A percentile compares a stretch with the other conserved stretches of the same genome.
These are phyloP conservation scores for Lutraria lutraria DNA, from an alignment of 2,888 invertebrate species.

Conservation along the genomic window DNA sequence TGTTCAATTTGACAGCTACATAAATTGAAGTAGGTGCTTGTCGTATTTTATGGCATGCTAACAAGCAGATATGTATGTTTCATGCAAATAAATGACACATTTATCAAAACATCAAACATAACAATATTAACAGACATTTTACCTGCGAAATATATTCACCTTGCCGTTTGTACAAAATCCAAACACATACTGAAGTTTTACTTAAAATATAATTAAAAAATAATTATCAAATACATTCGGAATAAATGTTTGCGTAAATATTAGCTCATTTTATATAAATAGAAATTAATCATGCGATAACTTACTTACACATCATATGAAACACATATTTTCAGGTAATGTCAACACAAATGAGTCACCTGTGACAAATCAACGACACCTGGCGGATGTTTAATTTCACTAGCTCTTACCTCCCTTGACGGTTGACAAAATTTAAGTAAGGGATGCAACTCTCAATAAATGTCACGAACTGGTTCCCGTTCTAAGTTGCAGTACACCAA, in stretches of 20 bases:
- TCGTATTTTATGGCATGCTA: neutral
- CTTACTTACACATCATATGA: constrained; percentile 27
- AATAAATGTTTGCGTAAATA: neutral
- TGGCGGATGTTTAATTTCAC: constrained; percentile 27
- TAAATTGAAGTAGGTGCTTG: neutral
- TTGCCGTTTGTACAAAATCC: neutral
- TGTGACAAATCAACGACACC: constrained; percentile 53
- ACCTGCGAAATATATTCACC: neutral
- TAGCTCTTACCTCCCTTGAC: constrained; percentile 3
- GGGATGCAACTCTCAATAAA: neutral
- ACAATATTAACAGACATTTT: neutral
- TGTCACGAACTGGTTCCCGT: neutral
- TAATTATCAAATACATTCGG: neutral
- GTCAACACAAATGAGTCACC: constrained; percentile 62
- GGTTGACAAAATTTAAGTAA: neutral
- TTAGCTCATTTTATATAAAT: neutral
- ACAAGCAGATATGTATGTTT: neutral
- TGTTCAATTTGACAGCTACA: neutral
- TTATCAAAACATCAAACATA: neutral
- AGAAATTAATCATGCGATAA: constrained; percentile 31
- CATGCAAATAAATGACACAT: constrained; percentile 3
- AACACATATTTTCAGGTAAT: constrained; percentile 39
- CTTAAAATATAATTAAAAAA: neutral
- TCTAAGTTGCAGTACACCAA: neutral
- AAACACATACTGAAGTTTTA: neutral